Evolutionary conservation across 1,140 invertebrate genomes (phyloP).

Genomic region (Meloidogyne hapla): DNA sequence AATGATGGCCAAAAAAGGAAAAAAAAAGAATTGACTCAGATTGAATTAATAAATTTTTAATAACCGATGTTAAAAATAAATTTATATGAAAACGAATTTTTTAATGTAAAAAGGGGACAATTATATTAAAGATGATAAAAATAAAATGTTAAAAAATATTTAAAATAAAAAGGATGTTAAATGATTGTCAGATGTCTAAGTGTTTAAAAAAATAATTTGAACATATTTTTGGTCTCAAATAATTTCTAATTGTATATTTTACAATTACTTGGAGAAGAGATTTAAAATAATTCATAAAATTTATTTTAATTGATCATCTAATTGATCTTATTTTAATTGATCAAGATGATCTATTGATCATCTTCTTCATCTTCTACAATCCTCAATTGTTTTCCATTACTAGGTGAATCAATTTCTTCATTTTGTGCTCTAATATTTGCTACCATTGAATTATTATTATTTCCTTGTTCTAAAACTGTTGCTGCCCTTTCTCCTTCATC

Average conservation of each 20-base stretch:
- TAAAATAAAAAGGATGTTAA: too few relatives aligned
- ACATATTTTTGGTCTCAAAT: background rate
- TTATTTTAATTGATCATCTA: too few relatives aligned
- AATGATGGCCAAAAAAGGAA: background rate
- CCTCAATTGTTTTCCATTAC: slow-evolving; percentile 2
- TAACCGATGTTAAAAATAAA: slow-evolving; percentile 4
- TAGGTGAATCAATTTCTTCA: background rate
- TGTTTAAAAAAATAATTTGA: background rate
- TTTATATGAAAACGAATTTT: background rate
- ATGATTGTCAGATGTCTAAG: too few relatives aligned
- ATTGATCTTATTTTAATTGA: too few relatives aligned
- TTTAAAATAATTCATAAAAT: too few relatives aligned
- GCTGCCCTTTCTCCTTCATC: background rate
- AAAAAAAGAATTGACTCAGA: background rate
- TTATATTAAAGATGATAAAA: too few relatives aligned
- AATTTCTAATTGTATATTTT: too few relatives aligned
- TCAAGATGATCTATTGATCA: background rate
- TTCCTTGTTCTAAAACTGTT: background rate
- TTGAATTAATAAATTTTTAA: background rate
- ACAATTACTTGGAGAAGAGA: too few relatives aligned
- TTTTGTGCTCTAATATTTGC: background rate
- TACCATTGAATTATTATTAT: background rate
- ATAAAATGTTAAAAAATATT: too few relatives aligned
- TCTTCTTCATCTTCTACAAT: background rate
- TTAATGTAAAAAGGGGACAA: too few relatives aligned